Conservation (phyloP, 2,113 vertebrate genomes). For the Osmerus eperlanus region DNA sequence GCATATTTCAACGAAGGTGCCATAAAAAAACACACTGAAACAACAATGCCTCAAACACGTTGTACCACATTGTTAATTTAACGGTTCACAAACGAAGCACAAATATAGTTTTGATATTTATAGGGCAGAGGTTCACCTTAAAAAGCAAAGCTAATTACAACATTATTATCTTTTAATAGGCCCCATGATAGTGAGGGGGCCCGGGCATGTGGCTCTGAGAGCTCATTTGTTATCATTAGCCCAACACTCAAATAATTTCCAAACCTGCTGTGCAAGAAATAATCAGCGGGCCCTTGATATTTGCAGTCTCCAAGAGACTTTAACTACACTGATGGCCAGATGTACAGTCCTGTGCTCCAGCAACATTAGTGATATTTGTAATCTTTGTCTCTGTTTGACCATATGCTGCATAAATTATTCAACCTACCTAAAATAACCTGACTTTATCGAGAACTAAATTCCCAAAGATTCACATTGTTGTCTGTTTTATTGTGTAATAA, state of each 20-base stretch:
- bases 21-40: too few species aligned
- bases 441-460: too few species aligned
- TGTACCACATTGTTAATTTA: not conserved
- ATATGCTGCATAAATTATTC: too few species aligned
- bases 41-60: too few species aligned
- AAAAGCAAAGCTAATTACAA: slow-evolving; percentile 64
- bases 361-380: too few species aligned
- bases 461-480: too few species aligned
- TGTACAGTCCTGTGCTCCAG: too few species aligned
- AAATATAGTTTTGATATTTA: slow-evolving; percentile 56
- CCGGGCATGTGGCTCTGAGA: slow-evolving; percentile 73
- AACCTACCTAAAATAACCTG: too few species aligned
- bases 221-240: slow-evolving; percentile 78
- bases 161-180: slow-evolving; percentile 64
- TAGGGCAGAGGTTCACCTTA: slow-evolving; percentile 49
- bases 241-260: slow-evolving; percentile 75
- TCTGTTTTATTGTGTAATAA: too few species aligned
- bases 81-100: slow-evolving; percentile 42
- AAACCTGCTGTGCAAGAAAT: slow-evolving; percentile 71
- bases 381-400: too few species aligned
- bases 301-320: slow-evolving; percentile 66
- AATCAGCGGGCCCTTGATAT: slow-evolving; percentile 70
- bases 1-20: too few species aligned
- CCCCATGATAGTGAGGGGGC: slow-evolving; percentile 65
- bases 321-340: slow-evolving; percentile 41